Evolutionary conservation across 2,797 vertebrate genomes (phyloP), one percentile per base, ranked within the genome.

Genomic region (Ceryle rudis): DNA sequence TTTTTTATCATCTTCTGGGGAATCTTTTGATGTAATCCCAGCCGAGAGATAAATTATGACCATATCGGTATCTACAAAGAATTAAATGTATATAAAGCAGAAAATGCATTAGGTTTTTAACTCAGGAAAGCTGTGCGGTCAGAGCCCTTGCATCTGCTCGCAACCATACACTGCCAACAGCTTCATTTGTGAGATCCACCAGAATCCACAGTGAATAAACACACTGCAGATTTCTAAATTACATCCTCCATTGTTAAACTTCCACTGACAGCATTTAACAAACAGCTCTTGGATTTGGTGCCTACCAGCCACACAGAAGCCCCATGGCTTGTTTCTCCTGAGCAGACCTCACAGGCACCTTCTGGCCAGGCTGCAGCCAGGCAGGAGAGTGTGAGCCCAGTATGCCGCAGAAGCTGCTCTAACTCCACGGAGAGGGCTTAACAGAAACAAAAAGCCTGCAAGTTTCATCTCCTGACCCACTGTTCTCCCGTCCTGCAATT

Each of bases 31-130:
- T 19, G 99, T 99, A 93, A 99, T 98, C 22, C 99, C 99, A 33
- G 99, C 99, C 0, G 99, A 99, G 96, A 99, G 98, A 96, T 99
- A 99, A 98, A 99, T 99, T 93, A 99, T 98, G 96, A 99, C 99
- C 99, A 99, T 99, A 96, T 99, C 99, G 3, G 99, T 99, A 88
- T 98, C 99, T 99, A 82, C 81, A 92, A 88, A 85, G 11, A 95
- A 86, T 74, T 89, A 89, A 3, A 92, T 39, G 54, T 4, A 72
- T 19, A 65, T 9, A 57, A 14, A 41, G 52, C 25, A 87, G 73
- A 60, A 5, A 54, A 67, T 4, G 49, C 29, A 11, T 81, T 79
- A 89, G 52, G 26, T 16, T 69, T 66, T 54, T 19, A 57, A 65
- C 12, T 77, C 7, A 0, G 58, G 51, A 2, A 31, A 87, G 58